Percentiles rank a stretch among this genome's conserved stretches.
Evolutionary conservation across 2,888 invertebrate genomes (phyloP).

Genomic region (Plutella xylostella): DNA sequence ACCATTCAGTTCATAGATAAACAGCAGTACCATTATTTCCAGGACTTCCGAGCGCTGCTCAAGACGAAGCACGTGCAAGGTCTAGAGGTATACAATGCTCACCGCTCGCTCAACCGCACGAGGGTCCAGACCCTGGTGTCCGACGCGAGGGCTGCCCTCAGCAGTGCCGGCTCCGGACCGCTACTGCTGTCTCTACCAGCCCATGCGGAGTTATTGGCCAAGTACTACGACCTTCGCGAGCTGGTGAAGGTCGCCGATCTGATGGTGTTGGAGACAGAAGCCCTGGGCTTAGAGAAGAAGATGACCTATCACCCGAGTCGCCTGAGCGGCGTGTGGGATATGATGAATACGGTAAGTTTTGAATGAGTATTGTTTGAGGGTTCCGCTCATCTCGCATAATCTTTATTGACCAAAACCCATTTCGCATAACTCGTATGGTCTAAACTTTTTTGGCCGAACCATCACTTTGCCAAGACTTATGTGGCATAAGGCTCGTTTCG

Average conservation of each 20-base stretch:
- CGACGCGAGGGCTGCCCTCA: slow-evolving; percentile 50
- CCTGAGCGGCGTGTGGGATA: slow-evolving; percentile 80
- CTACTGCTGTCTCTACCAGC: slow-evolving; percentile 61
- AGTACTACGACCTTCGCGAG: slow-evolving; percentile 76
- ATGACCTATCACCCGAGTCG: slow-evolving; percentile 82
- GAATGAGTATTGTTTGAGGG: too few relatives aligned
- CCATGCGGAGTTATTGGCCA: slow-evolving; percentile 74
- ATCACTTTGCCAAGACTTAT: too few relatives aligned
- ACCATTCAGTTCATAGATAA: neutral
- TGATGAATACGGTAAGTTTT: slow-evolving; percentile 81
- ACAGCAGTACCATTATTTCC: slow-evolving; percentile 25
- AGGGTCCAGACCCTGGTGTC: slow-evolving; percentile 58
- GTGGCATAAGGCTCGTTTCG: too few relatives aligned
- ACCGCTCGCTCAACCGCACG: slow-evolving; percentile 61
- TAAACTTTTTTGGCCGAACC: too few relatives aligned
- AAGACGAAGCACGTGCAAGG: slow-evolving; percentile 70
- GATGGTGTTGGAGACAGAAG: slow-evolving; percentile 77
- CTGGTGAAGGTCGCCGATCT: slow-evolving; percentile 75
- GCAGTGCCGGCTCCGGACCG: slow-evolving; percentile 29
- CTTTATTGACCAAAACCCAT: too few relatives aligned
- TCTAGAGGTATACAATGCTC: slow-evolving; percentile 66
- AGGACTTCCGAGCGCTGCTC: slow-evolving; percentile 66
- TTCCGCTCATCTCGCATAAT: too few relatives aligned
- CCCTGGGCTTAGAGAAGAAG: slow-evolving; percentile 72
- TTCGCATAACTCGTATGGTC: too few relatives aligned